Conservation (phyloP, 2,888 invertebrate genomes). For the Holacanthella duospinosa region DNA sequence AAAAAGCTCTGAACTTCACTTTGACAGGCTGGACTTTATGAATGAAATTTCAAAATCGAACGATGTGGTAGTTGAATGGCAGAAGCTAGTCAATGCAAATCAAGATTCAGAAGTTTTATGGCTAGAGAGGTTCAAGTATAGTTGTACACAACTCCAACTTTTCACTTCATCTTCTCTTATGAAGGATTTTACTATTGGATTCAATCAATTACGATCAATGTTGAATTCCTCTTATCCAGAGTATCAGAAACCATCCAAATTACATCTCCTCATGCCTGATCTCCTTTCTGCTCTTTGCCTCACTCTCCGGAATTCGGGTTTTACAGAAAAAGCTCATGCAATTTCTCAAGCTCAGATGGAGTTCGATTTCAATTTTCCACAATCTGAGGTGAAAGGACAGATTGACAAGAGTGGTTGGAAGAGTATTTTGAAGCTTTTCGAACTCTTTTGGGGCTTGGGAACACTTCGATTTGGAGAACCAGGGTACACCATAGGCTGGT, state of each 20-base stretch:
- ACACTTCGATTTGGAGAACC: constrained; percentile 30
- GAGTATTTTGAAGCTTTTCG: constrained; percentile 18
- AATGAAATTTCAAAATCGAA: constrained; percentile 26
- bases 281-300: constrained; percentile 22
- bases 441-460: constrained; percentile 31
- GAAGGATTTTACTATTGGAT: constrained; percentile 23
- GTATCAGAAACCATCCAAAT: constrained; percentile 33
- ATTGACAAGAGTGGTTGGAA: constrained; percentile 17
- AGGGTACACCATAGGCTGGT: constrained; percentile 25
- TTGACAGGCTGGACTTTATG: constrained; percentile 24
- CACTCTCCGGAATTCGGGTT: constrained; percentile 26
- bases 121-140: constrained; percentile 30
- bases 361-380: constrained; percentile 28
- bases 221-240: constrained; percentile 27
- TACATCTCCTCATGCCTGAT: constrained; percentile 27
- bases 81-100: constrained; percentile 25
- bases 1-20: constrained; percentile 24
- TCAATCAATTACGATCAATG: constrained; percentile 32
- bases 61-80: constrained; percentile 30
- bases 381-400: background rate
- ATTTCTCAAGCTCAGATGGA: constrained; percentile 35
- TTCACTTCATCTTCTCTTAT: constrained; percentile 17
- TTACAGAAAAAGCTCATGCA: constrained; percentile 25
- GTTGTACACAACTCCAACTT: constrained; percentile 27
- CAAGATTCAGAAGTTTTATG: constrained; percentile 29